phyloP scores from a whole-genome alignment of 2,113 vertebrate species.

The Brachypteracias leptosomus region DNA sequence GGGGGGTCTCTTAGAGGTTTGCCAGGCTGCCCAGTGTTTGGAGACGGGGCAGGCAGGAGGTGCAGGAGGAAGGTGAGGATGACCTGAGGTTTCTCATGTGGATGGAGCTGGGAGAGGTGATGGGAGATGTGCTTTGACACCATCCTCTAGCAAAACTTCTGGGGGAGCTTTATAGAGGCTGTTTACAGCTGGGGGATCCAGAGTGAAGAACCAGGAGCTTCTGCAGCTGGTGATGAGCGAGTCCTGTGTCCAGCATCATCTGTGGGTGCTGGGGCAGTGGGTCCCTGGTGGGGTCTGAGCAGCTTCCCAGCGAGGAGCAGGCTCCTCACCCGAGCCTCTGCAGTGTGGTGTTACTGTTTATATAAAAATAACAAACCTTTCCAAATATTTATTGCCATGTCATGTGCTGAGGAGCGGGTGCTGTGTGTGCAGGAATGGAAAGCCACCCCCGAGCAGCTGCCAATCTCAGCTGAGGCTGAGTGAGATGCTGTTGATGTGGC shows the following conservation, averaged over 20 bases:
- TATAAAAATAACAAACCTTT: constrained; percentile 34
- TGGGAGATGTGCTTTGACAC: neutral
- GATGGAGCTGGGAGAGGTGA: neutral
- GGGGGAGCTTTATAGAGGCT: neutral
- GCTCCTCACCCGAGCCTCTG: neutral
- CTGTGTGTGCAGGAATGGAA: neutral
- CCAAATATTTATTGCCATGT: constrained; percentile 42
- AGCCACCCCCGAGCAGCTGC: constrained; percentile 41
- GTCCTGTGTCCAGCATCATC: rapidly evolving
- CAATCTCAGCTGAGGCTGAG: neutral
- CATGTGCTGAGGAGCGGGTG: constrained; percentile 27
- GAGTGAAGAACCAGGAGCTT: neutral
- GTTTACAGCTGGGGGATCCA: neutral
- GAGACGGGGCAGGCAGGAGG: neutral
- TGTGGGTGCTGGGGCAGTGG: rapidly evolving
- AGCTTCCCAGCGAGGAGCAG: too few relatives aligned
- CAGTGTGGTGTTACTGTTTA: neutral
- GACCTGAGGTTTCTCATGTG: rapidly evolving
- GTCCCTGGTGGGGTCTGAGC: neutral
- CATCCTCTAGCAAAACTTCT: rapidly evolving
- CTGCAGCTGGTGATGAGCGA: neutral
- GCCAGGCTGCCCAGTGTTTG: neutral
- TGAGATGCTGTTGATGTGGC: neutral
- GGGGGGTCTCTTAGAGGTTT: neutral
- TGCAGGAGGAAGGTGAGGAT: neutral